Percentiles rank a stretch among this genome's conserved stretches.
Evolutionary conservation across 2,797 vertebrate species (phyloP).

Genomic region (Dryobates pubescens): DNA sequence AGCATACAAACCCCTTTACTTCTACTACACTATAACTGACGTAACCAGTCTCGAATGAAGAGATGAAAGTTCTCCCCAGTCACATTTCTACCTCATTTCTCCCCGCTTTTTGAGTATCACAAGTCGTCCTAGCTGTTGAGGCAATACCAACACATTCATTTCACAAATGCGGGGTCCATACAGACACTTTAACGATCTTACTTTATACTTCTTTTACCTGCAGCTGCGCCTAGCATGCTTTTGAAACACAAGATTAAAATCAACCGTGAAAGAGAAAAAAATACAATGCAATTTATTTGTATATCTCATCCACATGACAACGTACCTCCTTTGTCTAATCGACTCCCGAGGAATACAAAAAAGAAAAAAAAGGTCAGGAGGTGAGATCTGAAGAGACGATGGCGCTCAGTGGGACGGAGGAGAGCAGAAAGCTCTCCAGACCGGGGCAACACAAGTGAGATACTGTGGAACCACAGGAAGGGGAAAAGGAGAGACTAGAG

Average conservation of each 20-base stretch:
- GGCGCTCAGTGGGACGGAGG: slow-evolving; percentile 57
- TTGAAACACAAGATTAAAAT: not conserved
- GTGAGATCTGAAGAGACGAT: slow-evolving; percentile 55
- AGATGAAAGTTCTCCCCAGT: not conserved
- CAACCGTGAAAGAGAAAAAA: not conserved
- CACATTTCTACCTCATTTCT: not conserved
- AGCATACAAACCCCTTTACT: not conserved
- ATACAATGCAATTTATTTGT: slow-evolving; percentile 23
- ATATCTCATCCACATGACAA: slow-evolving; percentile 19
- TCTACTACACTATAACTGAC: not conserved
- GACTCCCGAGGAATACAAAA: not conserved
- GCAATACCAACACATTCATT: not conserved
- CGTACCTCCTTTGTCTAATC: slow-evolving; percentile 39
- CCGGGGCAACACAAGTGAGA: slow-evolving; percentile 37
- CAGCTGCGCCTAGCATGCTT: not conserved
- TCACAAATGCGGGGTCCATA: not conserved
- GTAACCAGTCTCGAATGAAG: not conserved
- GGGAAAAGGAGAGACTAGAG: slow-evolving; percentile 59
- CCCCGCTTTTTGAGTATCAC: not conserved
- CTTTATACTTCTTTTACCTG: not conserved
- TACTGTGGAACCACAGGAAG: slow-evolving; percentile 61
- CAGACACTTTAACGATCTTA: not conserved
- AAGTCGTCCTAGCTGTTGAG: not conserved
- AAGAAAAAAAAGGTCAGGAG: slow-evolving; percentile 17
- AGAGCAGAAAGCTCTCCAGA: slow-evolving; percentile 34